A percentile compares a stretch with the other conserved stretches of the same genome.
phyloP scores from a whole-genome alignment of 2,113 vertebrate species.

The Leucosticte australis region DNA sequence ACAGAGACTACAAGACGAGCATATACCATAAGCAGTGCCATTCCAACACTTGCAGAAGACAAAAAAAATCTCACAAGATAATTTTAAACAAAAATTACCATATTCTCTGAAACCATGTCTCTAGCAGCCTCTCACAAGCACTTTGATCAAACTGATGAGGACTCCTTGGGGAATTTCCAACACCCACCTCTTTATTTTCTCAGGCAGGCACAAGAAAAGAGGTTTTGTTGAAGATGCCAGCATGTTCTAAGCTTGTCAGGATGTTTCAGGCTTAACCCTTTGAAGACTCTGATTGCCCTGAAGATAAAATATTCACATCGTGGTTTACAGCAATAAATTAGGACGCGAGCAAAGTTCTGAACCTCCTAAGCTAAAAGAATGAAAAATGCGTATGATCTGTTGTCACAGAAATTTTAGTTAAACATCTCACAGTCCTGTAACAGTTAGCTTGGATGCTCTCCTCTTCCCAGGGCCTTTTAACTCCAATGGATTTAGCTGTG shows the following conservation, averaged over 20 bases:
- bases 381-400: not conserved
- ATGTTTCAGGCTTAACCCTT: constrained; percentile 13
- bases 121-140: not conserved
- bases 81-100: not conserved
- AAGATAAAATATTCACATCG: not conserved
- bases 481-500: not conserved
- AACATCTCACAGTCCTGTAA: not conserved
- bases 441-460: not conserved
- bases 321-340: not conserved
- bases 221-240: constrained; percentile 42
- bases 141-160: not conserved
- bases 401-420: not conserved
- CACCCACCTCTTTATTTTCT: constrained; percentile 50
- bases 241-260: not conserved
- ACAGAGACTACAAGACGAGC: not conserved
- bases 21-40: not conserved
- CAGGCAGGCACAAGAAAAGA: constrained; percentile 34
- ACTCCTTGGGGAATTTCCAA: constrained; percentile 44
- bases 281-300: not conserved
- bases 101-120: not conserved
- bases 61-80: not conserved
- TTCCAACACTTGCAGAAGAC: not conserved
- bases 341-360: not conserved
- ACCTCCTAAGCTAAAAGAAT: not conserved
- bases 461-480: not conserved